phyloP scores from a whole-genome alignment of 1,140 invertebrate genomes.

The Geopemphigus sp. region DNA sequence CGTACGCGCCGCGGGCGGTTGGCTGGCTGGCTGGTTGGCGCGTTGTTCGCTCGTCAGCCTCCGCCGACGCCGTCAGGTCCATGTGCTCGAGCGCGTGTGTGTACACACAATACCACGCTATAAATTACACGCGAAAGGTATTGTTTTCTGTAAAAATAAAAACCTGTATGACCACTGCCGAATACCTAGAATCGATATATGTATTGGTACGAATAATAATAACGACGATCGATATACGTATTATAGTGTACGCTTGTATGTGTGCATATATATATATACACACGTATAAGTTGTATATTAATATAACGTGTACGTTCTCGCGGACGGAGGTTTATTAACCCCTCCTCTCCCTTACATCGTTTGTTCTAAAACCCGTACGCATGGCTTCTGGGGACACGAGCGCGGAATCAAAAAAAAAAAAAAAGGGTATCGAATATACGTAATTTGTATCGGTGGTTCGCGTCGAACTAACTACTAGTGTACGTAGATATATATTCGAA shows the following conservation, averaged over 20 bases:
- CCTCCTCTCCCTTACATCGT: too few relatives aligned
- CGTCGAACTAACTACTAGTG: not conserved
- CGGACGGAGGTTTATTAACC: not conserved
- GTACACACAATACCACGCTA: not conserved
- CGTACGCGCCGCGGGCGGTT: not conserved
- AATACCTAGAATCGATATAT: slow-evolving; percentile 21
- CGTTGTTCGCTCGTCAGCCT: not conserved
- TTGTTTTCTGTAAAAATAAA: slow-evolving; percentile 28
- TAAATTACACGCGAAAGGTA: slow-evolving; percentile 28
- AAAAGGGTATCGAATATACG: too few relatives aligned
- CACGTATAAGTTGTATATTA: not conserved
- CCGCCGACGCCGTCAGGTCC: not conserved
- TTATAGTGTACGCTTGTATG: not conserved
- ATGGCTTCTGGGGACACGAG: too few relatives aligned
- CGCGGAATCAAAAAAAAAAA: too few relatives aligned
- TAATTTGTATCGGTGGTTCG: too few relatives aligned
- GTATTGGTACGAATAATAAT: not conserved
- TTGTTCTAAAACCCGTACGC: too few relatives aligned
- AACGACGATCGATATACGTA: not conserved
- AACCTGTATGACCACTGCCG: slow-evolving; percentile 35
- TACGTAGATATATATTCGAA: not conserved
- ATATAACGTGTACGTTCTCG: not conserved
- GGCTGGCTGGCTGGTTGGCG: too few relatives aligned
- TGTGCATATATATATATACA: not conserved
- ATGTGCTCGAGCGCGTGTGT: not conserved